Evolutionary conservation across 2,797 vertebrate species (phyloP), one percentile per base, ranked within the genome.

Genomic region (Brotula barbata): DNA sequence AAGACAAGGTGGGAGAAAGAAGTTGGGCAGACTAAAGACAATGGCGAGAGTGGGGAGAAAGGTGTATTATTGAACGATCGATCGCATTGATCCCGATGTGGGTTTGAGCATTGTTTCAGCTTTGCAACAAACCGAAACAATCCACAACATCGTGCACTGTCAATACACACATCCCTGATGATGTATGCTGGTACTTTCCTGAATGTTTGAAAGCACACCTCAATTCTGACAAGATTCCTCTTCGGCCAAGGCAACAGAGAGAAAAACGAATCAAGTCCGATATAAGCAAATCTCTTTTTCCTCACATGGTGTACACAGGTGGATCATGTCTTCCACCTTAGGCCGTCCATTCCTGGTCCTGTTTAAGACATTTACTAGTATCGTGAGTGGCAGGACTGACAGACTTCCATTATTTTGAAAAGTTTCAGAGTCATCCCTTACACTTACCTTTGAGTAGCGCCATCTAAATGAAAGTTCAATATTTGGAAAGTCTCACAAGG

Each of bases 401-500:
- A 73, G 63, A 77, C 71, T 81, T 81, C 50, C 45, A 77, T 82
- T 81, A 78, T 82, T 68, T n/a, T 48, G 59, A 71, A 87, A 82
- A 63, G 49, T 82, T 86, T 77, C 58, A 58, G 59, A 75, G 58
- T 58, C 60, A 43, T 60, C 37, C 58, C 81, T 76, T 49, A 77
- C 67, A 81, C 85, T 85, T 77, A 75, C 68, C 64, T 81, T 64
- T 14, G 60, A 66, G 71, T 44, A 44, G 53, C 60, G 68, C 63
- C 74, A 80, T 77, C 77, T 82, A 83, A 89, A 88, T 87, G 77
- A 86, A 87, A 88, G 80, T 85, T 83, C 80, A 88, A 91, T 88
- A 88, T 88, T 85, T 82, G 81, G 75, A 73, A 83, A 87, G 75
- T 73, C 59, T 75, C 72, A 45, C 64, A 42, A 66, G 76, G 71